Conservation (phyloP, 1,140 invertebrate species). For the Argopecten irradians region DNA sequence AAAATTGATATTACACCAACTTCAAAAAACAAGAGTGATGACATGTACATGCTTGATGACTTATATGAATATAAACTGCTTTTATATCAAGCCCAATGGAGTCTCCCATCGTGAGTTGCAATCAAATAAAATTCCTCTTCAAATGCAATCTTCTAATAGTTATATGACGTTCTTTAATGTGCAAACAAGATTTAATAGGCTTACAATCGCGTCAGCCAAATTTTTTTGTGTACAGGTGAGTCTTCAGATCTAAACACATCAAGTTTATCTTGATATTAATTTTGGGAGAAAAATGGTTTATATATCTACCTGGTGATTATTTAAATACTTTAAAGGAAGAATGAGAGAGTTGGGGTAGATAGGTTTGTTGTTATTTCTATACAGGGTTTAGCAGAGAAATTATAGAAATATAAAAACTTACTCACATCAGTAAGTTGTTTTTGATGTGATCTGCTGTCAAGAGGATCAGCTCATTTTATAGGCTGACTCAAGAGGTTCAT, state of each 20-base stretch:
- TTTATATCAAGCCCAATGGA: background rate
- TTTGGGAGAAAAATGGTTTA: constrained; percentile 10
- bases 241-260: background rate
- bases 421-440: background rate
- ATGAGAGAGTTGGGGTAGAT: background rate
- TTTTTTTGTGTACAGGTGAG: background rate
- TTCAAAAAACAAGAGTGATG: constrained; percentile 17
- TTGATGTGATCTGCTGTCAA: background rate
- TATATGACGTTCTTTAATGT: constrained; percentile 23
- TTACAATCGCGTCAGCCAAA: background rate
- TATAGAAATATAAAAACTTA: background rate
- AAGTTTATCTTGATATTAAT: background rate
- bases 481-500: background rate
- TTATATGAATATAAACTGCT: constrained; percentile 17
- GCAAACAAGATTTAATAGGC: background rate
- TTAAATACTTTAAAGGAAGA: constrained; percentile 23
- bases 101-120: background rate
- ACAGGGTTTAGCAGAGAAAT: background rate
- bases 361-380: background rate
- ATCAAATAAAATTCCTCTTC: constrained; percentile 9
- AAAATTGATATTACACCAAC: constrained; percentile 5
- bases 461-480: background rate
- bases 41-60: background rate
- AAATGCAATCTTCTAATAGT: constrained; percentile 23
- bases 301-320: constrained; percentile 10